Conservation (phyloP, 2,797 vertebrate species). For the Spinus olivaceus region DNA sequence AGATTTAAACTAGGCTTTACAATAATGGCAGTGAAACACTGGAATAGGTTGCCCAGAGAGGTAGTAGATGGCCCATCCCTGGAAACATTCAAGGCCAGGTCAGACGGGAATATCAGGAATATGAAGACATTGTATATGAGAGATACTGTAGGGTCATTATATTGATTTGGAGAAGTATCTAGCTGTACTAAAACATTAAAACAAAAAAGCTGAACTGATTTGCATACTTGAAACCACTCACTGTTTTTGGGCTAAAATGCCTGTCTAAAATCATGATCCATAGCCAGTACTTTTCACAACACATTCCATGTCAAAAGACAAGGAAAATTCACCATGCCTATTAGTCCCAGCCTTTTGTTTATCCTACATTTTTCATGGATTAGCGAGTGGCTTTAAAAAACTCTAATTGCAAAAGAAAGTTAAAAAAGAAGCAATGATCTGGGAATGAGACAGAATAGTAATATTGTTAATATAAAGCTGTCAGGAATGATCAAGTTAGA, state of each 20-base stretch:
- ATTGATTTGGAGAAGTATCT: background rate
- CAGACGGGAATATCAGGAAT: background rate
- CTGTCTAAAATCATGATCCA: background rate
- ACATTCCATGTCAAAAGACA: background rate
- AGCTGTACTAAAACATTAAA: background rate
- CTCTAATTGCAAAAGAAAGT: background rate
- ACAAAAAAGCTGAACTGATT: background rate
- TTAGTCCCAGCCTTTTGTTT: background rate
- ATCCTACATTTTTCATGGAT: conserved; percentile 10
- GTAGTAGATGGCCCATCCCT: background rate
- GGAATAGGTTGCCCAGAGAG: background rate
- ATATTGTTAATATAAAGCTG: background rate
- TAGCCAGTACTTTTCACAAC: background rate
- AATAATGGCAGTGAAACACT: background rate
- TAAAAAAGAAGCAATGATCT: background rate
- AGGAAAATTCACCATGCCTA: background rate
- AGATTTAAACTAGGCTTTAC: background rate
- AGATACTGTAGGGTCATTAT: background rate
- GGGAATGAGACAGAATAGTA: background rate
- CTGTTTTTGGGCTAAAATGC: background rate
- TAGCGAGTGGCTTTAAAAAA: background rate
- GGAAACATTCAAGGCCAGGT: background rate
- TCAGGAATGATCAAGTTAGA: background rate
- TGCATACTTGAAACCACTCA: background rate
- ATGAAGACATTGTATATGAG: background rate